Evolutionary conservation across 2,113 vertebrate species (phyloP), one percentile per base, ranked within the genome.

Genomic region (Nestor notabilis): DNA sequence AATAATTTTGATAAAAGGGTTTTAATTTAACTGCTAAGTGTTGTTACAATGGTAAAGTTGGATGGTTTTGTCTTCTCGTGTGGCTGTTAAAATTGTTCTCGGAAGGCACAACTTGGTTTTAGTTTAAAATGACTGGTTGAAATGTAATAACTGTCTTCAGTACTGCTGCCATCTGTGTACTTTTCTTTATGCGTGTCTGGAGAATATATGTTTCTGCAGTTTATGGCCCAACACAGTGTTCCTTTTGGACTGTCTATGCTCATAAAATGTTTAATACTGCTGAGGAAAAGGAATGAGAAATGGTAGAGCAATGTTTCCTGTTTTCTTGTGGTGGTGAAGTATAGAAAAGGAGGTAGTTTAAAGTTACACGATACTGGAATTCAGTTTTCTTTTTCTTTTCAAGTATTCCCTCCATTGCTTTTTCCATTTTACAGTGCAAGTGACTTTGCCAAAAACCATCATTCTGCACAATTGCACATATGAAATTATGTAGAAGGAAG

Each of bases 201-300:
- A 95, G 91, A 95, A 71, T 91, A 84, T 82, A 66, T 11, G 9
- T 91, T 97, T 90, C 63, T 95, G 80, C 44, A 90, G 58, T 95
- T 96, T 95, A 86, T 94, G 68, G 68, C 47, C 66, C 14, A 24
- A 81, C 75, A 70, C 77, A 49, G 60, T 80, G 23, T 95, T 97
- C 89, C 60, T 89, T 96, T 94, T 92, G 77, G 96, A 91, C 77
- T 69, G 63, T 83, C 86, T 82, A 2, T 81, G 35, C 90, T 92
- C 60, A 56, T 96, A 93, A 96, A 96, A 92, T 60, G 11, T 94
- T 92, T 92, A 92, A 97, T 94, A 72, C 31, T 87, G 47, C 90
- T 77, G 63, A 92, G 94, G 84, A 95, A 94, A 95, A 95, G 35
- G 58, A 93, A 89, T 94, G 60, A 95, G 89, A 88, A 97, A 70